phyloP scores from a whole-genome alignment of 2,888 invertebrate species.

The Piscicola geometra region DNA sequence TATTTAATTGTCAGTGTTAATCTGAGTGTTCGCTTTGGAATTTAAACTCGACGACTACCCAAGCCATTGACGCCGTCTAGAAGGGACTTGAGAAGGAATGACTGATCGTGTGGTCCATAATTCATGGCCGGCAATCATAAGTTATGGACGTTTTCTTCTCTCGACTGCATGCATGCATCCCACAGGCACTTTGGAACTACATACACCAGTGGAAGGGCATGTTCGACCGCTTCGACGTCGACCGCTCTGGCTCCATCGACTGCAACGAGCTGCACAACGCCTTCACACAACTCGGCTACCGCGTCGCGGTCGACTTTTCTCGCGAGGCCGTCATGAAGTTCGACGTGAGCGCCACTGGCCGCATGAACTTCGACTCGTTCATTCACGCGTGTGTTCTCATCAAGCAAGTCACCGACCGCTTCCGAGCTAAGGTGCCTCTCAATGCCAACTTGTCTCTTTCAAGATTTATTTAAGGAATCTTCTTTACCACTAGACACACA shows the following conservation, averaged over 20 bases:
- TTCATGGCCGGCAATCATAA: no score
- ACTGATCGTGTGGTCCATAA: no score
- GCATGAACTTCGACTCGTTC: conserved; percentile 76
- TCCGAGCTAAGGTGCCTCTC: conserved; percentile 73
- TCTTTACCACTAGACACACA: no score
- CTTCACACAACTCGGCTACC: conserved; percentile 43
- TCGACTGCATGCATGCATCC: no score
- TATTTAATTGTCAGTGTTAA: no score
- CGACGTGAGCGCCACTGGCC: conserved; percentile 64
- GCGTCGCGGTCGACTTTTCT: conserved; percentile 73
- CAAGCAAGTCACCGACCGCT: conserved; percentile 71
- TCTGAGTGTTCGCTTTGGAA: no score
- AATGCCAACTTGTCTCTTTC: no score
- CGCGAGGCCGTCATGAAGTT: conserved; percentile 68
- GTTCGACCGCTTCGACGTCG: conserved; percentile 54
- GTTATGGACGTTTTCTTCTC: no score
- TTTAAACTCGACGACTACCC: no score
- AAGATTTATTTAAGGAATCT: no score
- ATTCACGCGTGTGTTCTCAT: conserved; percentile 83
- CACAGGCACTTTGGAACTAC: conserved; percentile 53
- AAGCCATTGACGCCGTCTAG: no score
- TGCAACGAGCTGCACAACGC: conserved; percentile 51
- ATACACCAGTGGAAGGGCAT: conserved; percentile 56
- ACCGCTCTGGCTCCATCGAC: conserved; percentile 56
- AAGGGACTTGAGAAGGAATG: no score